Evolutionary conservation across 2,888 invertebrate genomes (phyloP).

Genomic region (Crepidodera aurea): DNA sequence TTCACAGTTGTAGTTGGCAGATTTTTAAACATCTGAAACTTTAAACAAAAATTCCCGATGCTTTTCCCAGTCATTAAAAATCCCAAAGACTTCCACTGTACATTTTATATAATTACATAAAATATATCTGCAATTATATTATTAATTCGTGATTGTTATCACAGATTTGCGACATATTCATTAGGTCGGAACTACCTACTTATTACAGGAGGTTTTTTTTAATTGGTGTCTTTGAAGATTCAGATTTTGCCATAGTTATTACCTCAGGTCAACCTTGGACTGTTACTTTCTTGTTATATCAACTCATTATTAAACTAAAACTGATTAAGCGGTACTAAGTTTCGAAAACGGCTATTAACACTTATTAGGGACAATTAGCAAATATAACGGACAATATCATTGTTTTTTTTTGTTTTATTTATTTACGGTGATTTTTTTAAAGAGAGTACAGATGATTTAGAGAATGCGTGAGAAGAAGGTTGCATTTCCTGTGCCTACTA

Average conservation of each 20-base stretch:
- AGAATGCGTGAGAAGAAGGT: too few species aligned
- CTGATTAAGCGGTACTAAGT: neutral
- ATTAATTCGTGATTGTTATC: conserved; percentile 1
- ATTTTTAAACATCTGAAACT: too few species aligned
- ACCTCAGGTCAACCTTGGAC: conserved; percentile 14
- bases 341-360: neutral
- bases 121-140: neutral
- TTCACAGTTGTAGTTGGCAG: too few species aligned
- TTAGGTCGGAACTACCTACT: conserved; percentile 13
- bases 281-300: conserved; percentile 7
- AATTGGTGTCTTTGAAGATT: conserved; percentile 15
- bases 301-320: neutral
- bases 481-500: too few species aligned
- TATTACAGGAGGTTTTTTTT: conserved; percentile 1
- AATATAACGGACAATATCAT: neutral
- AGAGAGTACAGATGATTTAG: too few species aligned
- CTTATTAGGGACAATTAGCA: neutral
- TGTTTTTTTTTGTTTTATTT: neutral
- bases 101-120: too few species aligned
- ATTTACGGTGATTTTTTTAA: neutral
- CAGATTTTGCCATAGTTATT: conserved; percentile 8
- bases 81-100: too few species aligned
- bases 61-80: too few species aligned
- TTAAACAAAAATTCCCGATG: too few species aligned
- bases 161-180: conserved; percentile 13